Conservation (phyloP, 2,888 invertebrate species). For the Catocala fraxini region DNA sequence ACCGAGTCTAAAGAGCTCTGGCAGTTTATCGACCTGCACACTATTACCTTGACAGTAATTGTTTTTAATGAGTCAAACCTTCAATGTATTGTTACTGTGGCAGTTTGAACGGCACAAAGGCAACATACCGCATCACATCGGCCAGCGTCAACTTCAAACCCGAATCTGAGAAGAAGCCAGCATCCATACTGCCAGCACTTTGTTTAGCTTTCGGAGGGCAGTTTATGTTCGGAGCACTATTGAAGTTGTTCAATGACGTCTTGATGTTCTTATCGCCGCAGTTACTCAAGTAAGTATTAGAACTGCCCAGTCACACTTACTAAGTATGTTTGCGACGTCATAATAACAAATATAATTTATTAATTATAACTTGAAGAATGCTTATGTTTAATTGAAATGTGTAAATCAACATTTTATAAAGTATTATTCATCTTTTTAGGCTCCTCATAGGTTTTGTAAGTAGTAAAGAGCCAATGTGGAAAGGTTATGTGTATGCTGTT, state of each 20-base stretch:
- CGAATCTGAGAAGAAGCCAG: constrained; percentile 89
- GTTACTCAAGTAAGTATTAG: constrained; percentile 91
- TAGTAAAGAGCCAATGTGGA: constrained; percentile 91
- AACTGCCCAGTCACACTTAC: constrained; percentile 21
- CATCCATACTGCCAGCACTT: constrained; percentile 95
- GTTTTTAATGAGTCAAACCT: constrained; percentile 3
- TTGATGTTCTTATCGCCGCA: constrained; percentile 97
- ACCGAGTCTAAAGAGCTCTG: background rate
- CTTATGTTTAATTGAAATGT: too few species aligned
- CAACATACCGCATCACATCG: constrained; percentile 90
- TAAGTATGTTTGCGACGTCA: constrained; percentile 3
- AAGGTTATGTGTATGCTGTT: constrained; percentile 94
- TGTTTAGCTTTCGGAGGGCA: constrained; percentile 95
- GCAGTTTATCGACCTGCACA: background rate
- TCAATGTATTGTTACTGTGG: background rate
- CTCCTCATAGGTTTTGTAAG: constrained; percentile 91
- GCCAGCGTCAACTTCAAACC: constrained; percentile 92
- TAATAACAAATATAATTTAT: too few species aligned
- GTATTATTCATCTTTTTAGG: constrained; percentile 75
- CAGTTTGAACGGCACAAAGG: constrained; percentile 83
- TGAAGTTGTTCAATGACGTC: constrained; percentile 94
- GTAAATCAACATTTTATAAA: too few species aligned
- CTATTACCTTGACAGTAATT: background rate
- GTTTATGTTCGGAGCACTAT: constrained; percentile 94
- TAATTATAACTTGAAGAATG: too few species aligned